Conservation (phyloP, 2,888 invertebrate genomes). For the Pandemis cinnamomeana region DNA sequence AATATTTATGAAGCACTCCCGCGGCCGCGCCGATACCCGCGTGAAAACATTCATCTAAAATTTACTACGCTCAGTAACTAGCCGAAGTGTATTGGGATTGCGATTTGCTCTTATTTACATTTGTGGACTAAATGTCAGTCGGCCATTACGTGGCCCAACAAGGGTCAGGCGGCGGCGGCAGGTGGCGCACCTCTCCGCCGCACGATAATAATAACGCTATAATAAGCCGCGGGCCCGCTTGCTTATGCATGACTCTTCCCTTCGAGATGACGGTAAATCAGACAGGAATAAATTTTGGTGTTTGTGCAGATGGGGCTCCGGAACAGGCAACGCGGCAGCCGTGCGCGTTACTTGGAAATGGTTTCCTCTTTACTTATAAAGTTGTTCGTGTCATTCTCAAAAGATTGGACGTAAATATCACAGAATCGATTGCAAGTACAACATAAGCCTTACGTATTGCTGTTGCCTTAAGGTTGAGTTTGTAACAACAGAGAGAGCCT, state of each 20-base stretch:
- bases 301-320: conserved; percentile 2
- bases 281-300: conserved; percentile 1
- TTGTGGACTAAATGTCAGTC: conserved; percentile 3
- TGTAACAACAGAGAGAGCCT: too few relatives aligned
- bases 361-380: not conserved
- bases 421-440: not conserved
- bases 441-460: too few relatives aligned
- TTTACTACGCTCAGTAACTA: conserved; percentile 37
- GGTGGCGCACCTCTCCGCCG: not conserved
- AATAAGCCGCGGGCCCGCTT: conserved; percentile 9
- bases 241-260: conserved; percentile 16
- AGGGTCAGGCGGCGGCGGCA: not conserved
- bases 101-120: conserved; percentile 16
- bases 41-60: conserved; percentile 43
- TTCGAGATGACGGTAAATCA: not conserved
- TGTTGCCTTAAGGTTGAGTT: too few relatives aligned
- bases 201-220: not conserved
- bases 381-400: not conserved
- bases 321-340: not conserved
- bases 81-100: conserved; percentile 27
- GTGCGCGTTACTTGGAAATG: not conserved
- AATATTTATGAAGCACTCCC: conserved; percentile 70
- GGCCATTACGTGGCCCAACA: not conserved
- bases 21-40: conserved; percentile 47
- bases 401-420: not conserved